A percentile compares a stretch with the other conserved stretches of the same genome.
Evolutionary conservation across 2,113 vertebrate species (phyloP).

Genomic region (Clarias batrachus): DNA sequence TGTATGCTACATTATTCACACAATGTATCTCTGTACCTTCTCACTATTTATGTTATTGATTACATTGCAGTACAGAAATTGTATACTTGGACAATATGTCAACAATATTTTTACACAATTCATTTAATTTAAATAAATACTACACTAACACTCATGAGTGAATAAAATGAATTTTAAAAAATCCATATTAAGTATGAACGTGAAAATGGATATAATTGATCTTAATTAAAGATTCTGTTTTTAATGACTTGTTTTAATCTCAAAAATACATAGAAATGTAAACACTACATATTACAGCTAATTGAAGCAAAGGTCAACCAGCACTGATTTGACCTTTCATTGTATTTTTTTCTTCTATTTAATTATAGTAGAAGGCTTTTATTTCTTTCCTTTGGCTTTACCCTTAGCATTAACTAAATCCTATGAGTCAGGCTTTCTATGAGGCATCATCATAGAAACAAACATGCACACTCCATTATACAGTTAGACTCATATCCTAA

Average conservation of each 20-base stretch:
- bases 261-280: background rate
- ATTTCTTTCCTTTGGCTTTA: background rate
- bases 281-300: background rate
- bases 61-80: background rate
- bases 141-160: background rate
- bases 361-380: background rate
- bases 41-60: background rate
- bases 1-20: background rate
- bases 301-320: too few species aligned
- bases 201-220: background rate
- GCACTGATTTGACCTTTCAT: background rate
- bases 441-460: conserved; percentile 2
- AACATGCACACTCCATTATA: background rate
- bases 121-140: background rate
- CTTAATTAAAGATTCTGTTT: background rate
- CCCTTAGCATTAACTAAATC: background rate
- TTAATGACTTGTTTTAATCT: background rate
- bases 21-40: background rate
- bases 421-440: background rate
- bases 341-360: background rate
- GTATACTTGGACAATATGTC: background rate
- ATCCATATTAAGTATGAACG: background rate
- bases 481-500: conserved; percentile 13
- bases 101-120: background rate
- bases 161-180: background rate